Evolutionary conservation across 2,113 vertebrate genomes (phyloP).

Genomic region (Amblyornis subalaris): DNA sequence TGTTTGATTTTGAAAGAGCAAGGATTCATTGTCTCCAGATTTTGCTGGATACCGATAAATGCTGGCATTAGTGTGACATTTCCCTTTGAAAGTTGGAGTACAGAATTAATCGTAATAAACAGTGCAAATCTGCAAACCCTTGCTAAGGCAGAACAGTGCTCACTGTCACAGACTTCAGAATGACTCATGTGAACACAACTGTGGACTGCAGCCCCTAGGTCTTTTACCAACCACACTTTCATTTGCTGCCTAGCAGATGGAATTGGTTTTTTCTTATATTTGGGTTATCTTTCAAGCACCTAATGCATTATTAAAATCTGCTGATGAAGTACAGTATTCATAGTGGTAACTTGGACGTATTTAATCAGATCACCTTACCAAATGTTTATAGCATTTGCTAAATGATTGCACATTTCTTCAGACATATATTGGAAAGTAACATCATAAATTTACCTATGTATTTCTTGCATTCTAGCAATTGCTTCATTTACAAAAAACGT

Average conservation of each 20-base stretch:
- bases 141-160: not conserved
- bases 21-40: conserved; percentile 14
- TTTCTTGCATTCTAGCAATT: not conserved
- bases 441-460: not conserved
- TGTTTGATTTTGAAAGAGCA: conserved; percentile 33
- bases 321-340: not conserved
- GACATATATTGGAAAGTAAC: not conserved
- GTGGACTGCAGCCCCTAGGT: rapidly evolving
- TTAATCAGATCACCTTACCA: not conserved
- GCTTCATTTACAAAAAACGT: not conserved
- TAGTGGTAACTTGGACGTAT: not conserved
- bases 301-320: not conserved
- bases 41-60: conserved; percentile 28
- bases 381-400: not conserved
- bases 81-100: conserved; percentile 17
- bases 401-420: not conserved
- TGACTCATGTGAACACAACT: not conserved
- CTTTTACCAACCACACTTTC: not conserved
- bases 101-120: conserved; percentile 8
- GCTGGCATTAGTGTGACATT: conserved; percentile 46
- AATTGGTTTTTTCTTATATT: not conserved
- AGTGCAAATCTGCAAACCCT: not conserved
- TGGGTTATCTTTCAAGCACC: not conserved
- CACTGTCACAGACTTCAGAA: not conserved
- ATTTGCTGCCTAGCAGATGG: not conserved